Conservation (phyloP, 2,797 vertebrate species). For the Enteromius unitaeniatus region DNA sequence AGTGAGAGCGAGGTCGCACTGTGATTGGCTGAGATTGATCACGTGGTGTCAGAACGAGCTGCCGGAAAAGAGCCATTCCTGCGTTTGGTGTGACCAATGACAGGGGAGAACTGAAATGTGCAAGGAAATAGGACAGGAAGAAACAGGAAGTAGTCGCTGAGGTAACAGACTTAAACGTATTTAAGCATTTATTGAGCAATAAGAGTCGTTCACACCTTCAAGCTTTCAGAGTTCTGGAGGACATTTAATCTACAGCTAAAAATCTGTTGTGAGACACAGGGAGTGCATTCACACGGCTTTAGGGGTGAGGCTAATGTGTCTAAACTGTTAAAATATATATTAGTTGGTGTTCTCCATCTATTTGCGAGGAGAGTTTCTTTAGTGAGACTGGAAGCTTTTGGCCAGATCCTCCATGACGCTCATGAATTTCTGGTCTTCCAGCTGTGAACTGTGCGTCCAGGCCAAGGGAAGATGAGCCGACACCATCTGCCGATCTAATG, state of each 20-base stretch:
- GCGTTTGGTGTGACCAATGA: background rate
- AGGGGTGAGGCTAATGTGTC: slow-evolving; percentile 5
- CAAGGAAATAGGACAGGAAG: background rate
- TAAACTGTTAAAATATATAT: background rate
- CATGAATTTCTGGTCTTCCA: slow-evolving; percentile 82
- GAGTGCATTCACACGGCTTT: slow-evolving; percentile 16
- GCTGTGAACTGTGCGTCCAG: slow-evolving; percentile 78
- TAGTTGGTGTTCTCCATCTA: slow-evolving; percentile 11
- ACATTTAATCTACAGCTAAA: slow-evolving; percentile 46
- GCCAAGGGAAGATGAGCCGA: slow-evolving; percentile 81
- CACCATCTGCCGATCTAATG: slow-evolving; percentile 76
- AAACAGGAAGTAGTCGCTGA: background rate
- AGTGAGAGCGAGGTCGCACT: background rate
- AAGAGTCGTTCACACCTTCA: slow-evolving; percentile 10
- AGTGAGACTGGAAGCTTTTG: slow-evolving; percentile 80
- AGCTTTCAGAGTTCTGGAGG: slow-evolving; percentile 56
- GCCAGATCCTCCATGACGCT: slow-evolving; percentile 80
- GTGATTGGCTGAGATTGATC: slow-evolving; percentile 41
- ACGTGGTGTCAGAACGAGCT: slow-evolving; percentile 31
- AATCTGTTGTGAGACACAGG: slow-evolving; percentile 8
- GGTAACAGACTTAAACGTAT: slow-evolving; percentile 35
- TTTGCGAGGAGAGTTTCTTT: slow-evolving; percentile 57
- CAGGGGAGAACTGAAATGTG: slow-evolving; percentile 13
- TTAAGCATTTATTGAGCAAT: slow-evolving; percentile 28
- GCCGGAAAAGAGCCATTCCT: slow-evolving; percentile 26